Evolutionary conservation across 2,113 vertebrate genomes (phyloP), one percentile per base, ranked within the genome.

Genomic region (Perca schrenkii): DNA sequence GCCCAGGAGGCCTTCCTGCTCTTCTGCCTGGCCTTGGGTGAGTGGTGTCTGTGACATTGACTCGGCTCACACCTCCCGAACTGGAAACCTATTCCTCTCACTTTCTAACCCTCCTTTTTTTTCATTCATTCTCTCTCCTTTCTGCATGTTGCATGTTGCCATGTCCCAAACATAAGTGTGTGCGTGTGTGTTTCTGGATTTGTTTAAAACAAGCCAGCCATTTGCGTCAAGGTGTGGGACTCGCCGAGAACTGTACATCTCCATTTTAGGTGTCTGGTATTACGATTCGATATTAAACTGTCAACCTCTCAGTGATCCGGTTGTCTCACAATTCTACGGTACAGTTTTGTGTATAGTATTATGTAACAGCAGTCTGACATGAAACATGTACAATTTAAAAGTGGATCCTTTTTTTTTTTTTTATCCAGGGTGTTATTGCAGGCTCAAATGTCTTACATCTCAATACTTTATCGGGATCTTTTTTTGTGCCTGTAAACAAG

Each of bases 21-120:
- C 96, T 97, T 98, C 97, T 99, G 98, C 89, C 97, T 98, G 90
- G 98, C 97, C 69, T 93, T 95, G 94, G 98, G 98, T 99, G 96
- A 98, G 98, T 96, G 89, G 90, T 93, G 80, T 87, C 85, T 89
- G 75, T 85, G 92, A 86, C 88, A 19, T 1, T 79, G 87, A 79
- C 36, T 40, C 57, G 14, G 19, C 62, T 78, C 72, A 22, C 53
- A 34, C 12, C 76, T 56, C 47, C 36, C 6, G 12, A 49, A 61
- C 83, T 14, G 13, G 10, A 83, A 83, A 57, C 28, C 12, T 6
- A 6, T 31, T 31, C 22, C 47, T 65, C 25, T 36, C 19, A 12
- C 12, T 67, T 19, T 56, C 71, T 57, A 79, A 65, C 68, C 22
- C 21, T 69, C 28, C 53, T 1, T 19, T 21, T 28, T 28, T 77